Base-by-base conservation (phyloP, 2,797 vertebrate genomes). In the Morelia viridis region DNA sequence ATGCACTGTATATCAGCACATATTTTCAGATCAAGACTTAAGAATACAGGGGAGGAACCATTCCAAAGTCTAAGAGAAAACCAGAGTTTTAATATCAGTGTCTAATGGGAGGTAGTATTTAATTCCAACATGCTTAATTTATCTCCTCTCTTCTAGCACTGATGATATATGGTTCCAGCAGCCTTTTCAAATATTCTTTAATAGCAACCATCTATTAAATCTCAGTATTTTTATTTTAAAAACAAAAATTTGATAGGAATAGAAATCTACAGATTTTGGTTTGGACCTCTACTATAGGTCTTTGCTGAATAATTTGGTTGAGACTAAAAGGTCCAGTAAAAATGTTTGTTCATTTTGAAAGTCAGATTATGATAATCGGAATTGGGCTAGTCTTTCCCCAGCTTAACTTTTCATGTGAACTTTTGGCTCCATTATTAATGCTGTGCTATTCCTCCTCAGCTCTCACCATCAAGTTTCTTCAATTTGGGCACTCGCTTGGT, bases 381-480 rank as follows among this genome's bases (percentile, higher is more conserved):
- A 35, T 35, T n/a, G 24, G 64, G 26, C 60, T 89, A 64, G 3
- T 83, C 12, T 83, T 41, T 46, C n/a, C 60, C 1, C 5, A 80
- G 62, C 62, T 35, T 41, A 83, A 61, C 10, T 64, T 87, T 50
- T 80, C 41, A 15, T 15, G 31, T 1, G n/a, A 56, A 61, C 53
- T 17, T 56, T 85, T 26, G 10, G n/a, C 13, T 93, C 71, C 84
- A 26, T 1, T 26, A 58, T 31, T 53, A 92, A 2, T 62, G 31
- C 56, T 35, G 92, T 24, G 88, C 88, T 85, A 87, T 15, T 95
- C 95, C 35, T 58, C 91, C 41, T 89, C 88, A 88, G 80, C 24
- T 95, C 96, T 97, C 94, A 99, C 99, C 99, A 87, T 99, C 99
- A 85, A 99, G 97, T 96, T 99, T 99, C 96, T 98, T 99, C 93